Conservation (phyloP, 2,888 invertebrate genomes). For the Spodoptera picta region DNA sequence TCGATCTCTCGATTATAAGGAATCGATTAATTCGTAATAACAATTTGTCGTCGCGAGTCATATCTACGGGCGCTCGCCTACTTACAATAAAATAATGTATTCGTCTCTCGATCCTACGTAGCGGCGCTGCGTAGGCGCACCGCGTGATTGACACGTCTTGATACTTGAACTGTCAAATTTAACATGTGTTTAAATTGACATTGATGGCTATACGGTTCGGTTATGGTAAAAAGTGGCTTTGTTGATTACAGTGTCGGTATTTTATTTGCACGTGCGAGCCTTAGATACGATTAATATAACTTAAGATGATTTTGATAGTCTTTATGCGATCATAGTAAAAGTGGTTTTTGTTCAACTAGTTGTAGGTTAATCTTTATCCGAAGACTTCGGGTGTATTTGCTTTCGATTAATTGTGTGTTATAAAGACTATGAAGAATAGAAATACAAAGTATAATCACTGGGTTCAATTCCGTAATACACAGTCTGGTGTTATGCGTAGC, state of each 20-base stretch:
- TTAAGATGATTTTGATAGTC: no score
- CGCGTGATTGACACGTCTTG: slow-evolving; percentile 67
- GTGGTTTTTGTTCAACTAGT: no score
- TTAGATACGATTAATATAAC: background rate
- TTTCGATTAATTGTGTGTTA: no score
- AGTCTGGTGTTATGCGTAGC: no score
- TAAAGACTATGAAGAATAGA: no score
- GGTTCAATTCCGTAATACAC: no score
- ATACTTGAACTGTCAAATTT: slow-evolving; percentile 67
- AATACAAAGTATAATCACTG: no score
- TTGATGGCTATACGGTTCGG: slow-evolving; percentile 38
- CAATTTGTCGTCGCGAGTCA: slow-evolving; percentile 84
- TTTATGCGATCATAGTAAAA: no score
- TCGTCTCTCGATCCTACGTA: slow-evolving; percentile 80
- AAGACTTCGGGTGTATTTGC: no score
- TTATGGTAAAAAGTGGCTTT: slow-evolving; percentile 42
- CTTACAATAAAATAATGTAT: slow-evolving; percentile 84
- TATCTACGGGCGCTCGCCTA: slow-evolving; percentile 80
- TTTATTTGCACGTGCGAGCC: slow-evolving; percentile 26
- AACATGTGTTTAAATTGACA: slow-evolving; percentile 56
- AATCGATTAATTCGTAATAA: slow-evolving; percentile 85
- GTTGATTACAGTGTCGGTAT: slow-evolving; percentile 35
- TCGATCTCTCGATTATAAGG: slow-evolving; percentile 61
- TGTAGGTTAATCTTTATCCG: no score
- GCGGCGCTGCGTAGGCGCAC: slow-evolving; percentile 77